phyloP scores from a whole-genome alignment of 2,797 vertebrate genomes.

The Hybognathus amarus region DNA sequence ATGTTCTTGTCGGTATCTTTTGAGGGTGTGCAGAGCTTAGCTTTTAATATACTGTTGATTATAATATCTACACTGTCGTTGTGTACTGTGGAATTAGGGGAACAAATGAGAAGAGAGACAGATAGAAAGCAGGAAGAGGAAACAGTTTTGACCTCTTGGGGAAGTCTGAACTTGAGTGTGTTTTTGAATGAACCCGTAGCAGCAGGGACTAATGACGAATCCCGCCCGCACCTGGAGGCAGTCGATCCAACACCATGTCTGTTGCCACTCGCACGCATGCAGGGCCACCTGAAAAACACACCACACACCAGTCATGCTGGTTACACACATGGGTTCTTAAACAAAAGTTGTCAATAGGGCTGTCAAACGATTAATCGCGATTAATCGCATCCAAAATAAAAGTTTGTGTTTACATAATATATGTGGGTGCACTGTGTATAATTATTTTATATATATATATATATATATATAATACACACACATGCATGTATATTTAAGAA shows the following conservation, averaged over 20 bases:
- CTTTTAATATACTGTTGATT: background rate
- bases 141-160: conserved; percentile 85
- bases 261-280: conserved; percentile 95
- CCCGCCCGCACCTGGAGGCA: conserved; percentile 84
- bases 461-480: no score
- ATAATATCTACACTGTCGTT: background rate
- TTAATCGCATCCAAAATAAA: no score
- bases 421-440: no score
- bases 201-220: conserved; percentile 94
- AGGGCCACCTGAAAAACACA: conserved; percentile 84
- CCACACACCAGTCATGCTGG: background rate
- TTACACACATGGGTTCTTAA: background rate
- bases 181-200: conserved; percentile 98
- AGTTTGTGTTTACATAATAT: no score
- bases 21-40: background rate
- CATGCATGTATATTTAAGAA: no score
- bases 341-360: no score
- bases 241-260: conserved; percentile 94
- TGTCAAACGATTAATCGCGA: no score
- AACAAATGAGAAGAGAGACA: conserved; percentile 23
- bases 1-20: background rate
- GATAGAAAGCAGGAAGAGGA: background rate
- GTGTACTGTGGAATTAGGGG: background rate
- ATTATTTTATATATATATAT: no score
- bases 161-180: conserved; percentile 90